Evolutionary conservation across 2,113 vertebrate genomes (phyloP).

Genomic region (Felis chaus): DNA sequence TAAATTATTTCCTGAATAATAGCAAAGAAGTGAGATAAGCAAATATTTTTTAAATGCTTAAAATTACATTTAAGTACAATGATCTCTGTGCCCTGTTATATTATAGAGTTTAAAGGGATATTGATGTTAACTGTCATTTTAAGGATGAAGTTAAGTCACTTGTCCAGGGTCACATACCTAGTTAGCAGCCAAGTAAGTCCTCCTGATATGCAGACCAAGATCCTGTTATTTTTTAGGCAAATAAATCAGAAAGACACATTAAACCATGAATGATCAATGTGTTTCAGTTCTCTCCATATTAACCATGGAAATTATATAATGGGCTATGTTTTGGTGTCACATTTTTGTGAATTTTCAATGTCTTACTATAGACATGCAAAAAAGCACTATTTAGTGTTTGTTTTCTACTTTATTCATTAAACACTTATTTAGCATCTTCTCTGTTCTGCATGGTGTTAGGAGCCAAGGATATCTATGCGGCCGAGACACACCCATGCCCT

Average conservation of each 20-base stretch:
- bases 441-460: neutral
- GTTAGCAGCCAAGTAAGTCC: neutral
- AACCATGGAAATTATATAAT: neutral
- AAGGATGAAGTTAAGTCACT: neutral
- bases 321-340: neutral
- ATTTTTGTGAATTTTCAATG: neutral
- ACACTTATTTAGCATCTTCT: neutral
- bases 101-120: neutral
- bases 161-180: neutral
- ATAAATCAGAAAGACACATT: neutral
- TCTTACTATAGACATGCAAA: neutral
- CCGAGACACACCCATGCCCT: no score
- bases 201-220: neutral
- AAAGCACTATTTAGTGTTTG: neutral
- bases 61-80: slow-evolving; percentile 26
- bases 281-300: neutral
- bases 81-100: neutral
- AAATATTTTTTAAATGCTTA: neutral
- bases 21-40: neutral
- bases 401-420: neutral
- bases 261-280: neutral
- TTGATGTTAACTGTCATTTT: neutral
- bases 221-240: neutral
- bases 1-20: slow-evolving; percentile 15
- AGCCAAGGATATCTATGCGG: neutral